Base-by-base conservation (phyloP, 2,797 vertebrate species). In the Cirrhinus molitorella region DNA sequence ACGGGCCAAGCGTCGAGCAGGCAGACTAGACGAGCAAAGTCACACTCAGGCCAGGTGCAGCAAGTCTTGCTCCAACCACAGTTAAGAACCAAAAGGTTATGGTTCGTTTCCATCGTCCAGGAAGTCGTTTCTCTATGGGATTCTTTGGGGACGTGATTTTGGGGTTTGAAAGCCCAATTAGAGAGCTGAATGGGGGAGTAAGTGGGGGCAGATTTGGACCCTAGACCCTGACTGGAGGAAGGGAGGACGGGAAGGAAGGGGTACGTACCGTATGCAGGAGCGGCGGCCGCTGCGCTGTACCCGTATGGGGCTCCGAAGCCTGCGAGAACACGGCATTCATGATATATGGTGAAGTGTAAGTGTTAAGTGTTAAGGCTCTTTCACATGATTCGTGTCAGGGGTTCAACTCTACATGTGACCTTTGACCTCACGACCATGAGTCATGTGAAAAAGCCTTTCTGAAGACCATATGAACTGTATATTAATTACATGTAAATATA, bases 281-380 rank as follows among this genome's bases (percentile, higher is more conserved):
- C 93, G 85, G 95, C 94, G 83, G 97, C 96, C 11, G 98, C 97
- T 25, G 98, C 95, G 83, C 96, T 97, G 90, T 99, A 99, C 84
- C 97, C 98, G 47, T 99, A 99, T 0, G 98, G 98, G 81, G 97
- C 93, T 90, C 98, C 97, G 2, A 99, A 99, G 87, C 98, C 98
- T 99, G 91, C 67, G 78, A 89, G 83, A 47, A 77, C 9, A 82
- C 0, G 25, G 31, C 1, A 72, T 47, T 31, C 75, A 77, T 83
- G 37, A 55, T 25, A 23, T 47, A 83, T 3, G 25, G 23, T 45
- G 25, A 63, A 82, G 53, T 59, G 21, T 12, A 49, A n/a, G 12
- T 25, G 14, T 16, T 17, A n/a, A 79, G 45, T 10, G 7, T 81
- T 65, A 28, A 31, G 9, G 34, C 37, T 47, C 67, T 40, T 59